These are phyloP conservation scores for Meiosimyza platycephala DNA, from an alignment of 2,888 invertebrate genomes.

Conservation along the genomic window DNA sequence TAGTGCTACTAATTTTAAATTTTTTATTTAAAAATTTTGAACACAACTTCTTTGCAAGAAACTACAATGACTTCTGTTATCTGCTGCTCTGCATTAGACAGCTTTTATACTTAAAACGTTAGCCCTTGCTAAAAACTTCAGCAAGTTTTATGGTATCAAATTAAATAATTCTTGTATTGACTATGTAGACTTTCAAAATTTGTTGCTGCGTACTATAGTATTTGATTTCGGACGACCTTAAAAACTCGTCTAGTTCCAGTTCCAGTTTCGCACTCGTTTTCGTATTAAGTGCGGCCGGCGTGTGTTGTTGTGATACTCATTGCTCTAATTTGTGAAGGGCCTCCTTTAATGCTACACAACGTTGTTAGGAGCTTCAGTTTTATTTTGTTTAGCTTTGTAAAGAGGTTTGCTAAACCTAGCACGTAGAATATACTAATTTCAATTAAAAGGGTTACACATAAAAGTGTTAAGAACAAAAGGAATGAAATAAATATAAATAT, in stretches of 20 bases:
- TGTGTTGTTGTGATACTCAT: no score
- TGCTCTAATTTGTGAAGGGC: no score
- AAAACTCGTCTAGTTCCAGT: constrained; percentile 3
- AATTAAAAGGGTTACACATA: no score
- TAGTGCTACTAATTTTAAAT: no score
- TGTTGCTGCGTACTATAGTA: background rate
- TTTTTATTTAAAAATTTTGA: background rate
- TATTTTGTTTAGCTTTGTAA: no score
- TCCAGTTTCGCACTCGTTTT: constrained; percentile 15
- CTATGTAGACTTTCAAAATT: constrained; percentile 26
- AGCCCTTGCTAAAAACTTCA: background rate
- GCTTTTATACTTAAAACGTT: constrained; percentile 21
- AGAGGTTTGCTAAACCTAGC: no score
- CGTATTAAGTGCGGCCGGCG: background rate
- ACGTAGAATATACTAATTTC: no score
- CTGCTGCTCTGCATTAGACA: background rate
- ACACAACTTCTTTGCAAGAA: constrained; percentile 45
- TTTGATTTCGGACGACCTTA: constrained; percentile 30
- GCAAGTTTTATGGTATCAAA: background rate
- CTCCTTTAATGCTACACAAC: no score
- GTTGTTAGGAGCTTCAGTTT: no score
- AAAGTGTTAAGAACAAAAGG: no score
- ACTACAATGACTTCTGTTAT: constrained; percentile 47
- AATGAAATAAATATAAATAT: no score
- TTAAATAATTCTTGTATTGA: background rate